These are phyloP conservation scores for Achroia grisella DNA, from an alignment of 1,140 invertebrate genomes.

Conservation along the genomic window DNA sequence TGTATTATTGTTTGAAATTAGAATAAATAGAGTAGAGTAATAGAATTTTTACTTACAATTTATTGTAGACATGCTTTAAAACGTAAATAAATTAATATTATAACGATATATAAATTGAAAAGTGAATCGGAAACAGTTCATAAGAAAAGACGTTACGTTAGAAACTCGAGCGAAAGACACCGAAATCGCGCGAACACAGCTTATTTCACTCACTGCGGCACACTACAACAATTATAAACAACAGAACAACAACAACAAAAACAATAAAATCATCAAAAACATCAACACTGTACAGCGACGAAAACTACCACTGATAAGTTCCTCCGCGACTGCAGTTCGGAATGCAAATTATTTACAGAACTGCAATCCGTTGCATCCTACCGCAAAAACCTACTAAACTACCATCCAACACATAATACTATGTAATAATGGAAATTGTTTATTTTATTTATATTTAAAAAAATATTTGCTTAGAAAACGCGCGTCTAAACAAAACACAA, in stretches of 20 bases:
- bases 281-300: conserved; percentile 61
- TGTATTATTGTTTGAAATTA: too few species aligned
- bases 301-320: conserved; percentile 60
- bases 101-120: too few species aligned
- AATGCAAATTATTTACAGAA: conserved; percentile 64
- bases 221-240: conserved; percentile 9
- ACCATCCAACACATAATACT: conserved; percentile 8
- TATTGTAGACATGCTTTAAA: too few species aligned
- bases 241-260: conserved; percentile 30
- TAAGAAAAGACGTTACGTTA: neutral
- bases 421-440: neutral
- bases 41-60: too few species aligned
- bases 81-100: too few species aligned
- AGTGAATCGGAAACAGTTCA: too few species aligned
- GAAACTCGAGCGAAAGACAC: neutral
- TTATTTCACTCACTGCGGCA: neutral
- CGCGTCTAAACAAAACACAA: conserved; percentile 69
- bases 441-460: conserved; percentile 26
- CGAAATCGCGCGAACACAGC: neutral
- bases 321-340: conserved; percentile 42
- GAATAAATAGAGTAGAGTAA: too few species aligned
- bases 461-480: conserved; percentile 45
- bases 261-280: conserved; percentile 34
- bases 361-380: conserved; percentile 49
- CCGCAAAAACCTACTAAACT: conserved; percentile 27